Base-by-base conservation (phyloP, 2,113 vertebrate species). In the Natator depressus region DNA sequence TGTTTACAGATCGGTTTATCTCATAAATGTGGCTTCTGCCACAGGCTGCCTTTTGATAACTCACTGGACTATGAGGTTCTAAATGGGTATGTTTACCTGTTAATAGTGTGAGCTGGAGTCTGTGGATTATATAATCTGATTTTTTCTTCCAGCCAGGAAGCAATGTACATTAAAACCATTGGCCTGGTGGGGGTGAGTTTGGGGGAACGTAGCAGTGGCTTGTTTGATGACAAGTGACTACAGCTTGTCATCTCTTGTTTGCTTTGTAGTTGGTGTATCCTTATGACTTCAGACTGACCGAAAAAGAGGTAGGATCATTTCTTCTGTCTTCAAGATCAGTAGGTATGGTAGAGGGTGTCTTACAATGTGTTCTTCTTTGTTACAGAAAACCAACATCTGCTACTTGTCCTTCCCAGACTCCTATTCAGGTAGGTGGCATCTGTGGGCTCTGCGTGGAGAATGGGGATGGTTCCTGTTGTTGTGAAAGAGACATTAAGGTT, bases 351-450 rank as follows among this genome's bases (percentile, higher is more conserved):
- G 38, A 1, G 5, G 1, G 31, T 72, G 27, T 24, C 94, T 98
- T 27, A 97, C 54, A 0, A 3, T 3, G 2, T 20, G 25, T 5
- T 90, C 87, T 5, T 88, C 14, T 54, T 42, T 89, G 10, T 98
- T 98, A 65, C 98, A 99, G 99, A 99, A 99, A 98, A 99, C 98
- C 54, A 99, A 98, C 96, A 99, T 99, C 96, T 99, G 99, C 98
- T 99, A 99, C 98, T 96, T 99, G 97, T 99, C 99, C 80, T 99
- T 99, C 93, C 99, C 99, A 0, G 99, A 99, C 98, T 99, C 99
- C 2, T 99, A 99, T 97, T 99, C 99, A 97, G 99, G 99, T 99
- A 97, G 80, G 97, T 27, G 5, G 10, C 2, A 0, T 2, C 82
- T 62, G 69, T 11, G 31, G 24, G 1, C 53, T 42, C 10, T 29